These are phyloP conservation scores for Hippocampus abdominalis DNA, from an alignment of 2,113 vertebrate genomes.

Conservation along the genomic window DNA sequence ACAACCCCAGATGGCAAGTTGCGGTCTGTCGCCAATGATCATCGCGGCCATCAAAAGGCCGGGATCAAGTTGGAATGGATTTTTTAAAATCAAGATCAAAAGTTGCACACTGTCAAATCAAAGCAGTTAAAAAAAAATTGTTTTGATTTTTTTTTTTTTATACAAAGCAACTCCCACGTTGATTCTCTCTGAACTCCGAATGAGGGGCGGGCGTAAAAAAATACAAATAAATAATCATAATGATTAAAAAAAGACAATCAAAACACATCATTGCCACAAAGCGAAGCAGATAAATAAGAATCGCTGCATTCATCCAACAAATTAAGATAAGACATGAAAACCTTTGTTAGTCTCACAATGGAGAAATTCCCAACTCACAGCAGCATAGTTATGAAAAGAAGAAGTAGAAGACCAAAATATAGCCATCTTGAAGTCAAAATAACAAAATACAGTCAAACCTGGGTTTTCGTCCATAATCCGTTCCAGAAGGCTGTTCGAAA, in stretches of 20 bases:
- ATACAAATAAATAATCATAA: no score
- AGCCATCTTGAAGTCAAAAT: no score
- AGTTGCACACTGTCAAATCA: neutral
- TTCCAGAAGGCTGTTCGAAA: no score
- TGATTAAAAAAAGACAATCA: neutral
- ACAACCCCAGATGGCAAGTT: slow-evolving; percentile 16
- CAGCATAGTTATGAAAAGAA: no score
- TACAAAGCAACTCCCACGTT: neutral
- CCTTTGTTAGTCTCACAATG: neutral
- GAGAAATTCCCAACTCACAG: no score
- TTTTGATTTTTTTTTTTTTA: no score
- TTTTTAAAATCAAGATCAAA: slow-evolving; percentile 3
- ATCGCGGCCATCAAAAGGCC: neutral
- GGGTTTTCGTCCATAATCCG: no score
- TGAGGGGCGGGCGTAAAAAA: no score
- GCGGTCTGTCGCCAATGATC: neutral
- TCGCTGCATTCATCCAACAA: neutral
- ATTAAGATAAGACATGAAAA: neutral
- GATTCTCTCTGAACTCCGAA: neutral
- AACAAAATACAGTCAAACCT: no score
- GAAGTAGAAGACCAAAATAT: no score
- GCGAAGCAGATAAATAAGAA: neutral
- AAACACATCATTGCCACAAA: neutral
- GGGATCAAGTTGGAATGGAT: neutral
- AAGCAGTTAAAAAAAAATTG: neutral